Evolutionary conservation across 2,888 invertebrate genomes (phyloP), one percentile per base, ranked within the genome.

Genomic region (Acrobasis consociella): DNA sequence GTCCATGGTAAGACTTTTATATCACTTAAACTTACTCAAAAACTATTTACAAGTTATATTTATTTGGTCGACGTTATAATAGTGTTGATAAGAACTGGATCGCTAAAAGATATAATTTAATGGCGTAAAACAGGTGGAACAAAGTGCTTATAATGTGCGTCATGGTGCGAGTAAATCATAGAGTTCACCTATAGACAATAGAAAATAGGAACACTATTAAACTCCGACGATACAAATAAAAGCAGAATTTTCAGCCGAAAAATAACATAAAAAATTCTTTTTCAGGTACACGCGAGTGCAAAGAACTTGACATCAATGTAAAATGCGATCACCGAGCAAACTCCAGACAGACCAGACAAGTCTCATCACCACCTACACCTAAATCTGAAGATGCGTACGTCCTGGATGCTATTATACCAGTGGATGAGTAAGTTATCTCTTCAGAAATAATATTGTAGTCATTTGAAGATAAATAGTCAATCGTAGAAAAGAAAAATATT

Each of bases 231-330:
- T 3, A 22, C 22, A 22, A 22, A 22, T 22, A 22, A 22, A 22
- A 3, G 22, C 22, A 22, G 22, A 22, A 1, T 3, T 22, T 22
- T 22, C 58, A 31, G n/a, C 13, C 42, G 39, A 17, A 39, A 49
- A 51, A 5, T 31, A 50, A 31, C 22, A 22, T 5, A 13, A n/a
- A 31, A 37, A 22, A 42, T 60, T n/a, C 42, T 13, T 63, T 61
- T 42, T 49, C 66, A 94, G 95, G 95, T 74, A 95, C 95, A 37
- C 95, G 97, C 55, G 97, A 97, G 81, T 98, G 98, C 82, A 97
- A 97, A 78, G 97, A 98, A 77, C 91, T 98, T 61, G 95, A 97
- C 75, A 97, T 98, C 72, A 96, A 97, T 79, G 97, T 98, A 3
- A 97, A 97, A 83, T 98, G 98, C 78, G 97, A 97, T 80, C 97